Conservation (phyloP, 2,113 vertebrate genomes). For the Varanus komodoensis region DNA sequence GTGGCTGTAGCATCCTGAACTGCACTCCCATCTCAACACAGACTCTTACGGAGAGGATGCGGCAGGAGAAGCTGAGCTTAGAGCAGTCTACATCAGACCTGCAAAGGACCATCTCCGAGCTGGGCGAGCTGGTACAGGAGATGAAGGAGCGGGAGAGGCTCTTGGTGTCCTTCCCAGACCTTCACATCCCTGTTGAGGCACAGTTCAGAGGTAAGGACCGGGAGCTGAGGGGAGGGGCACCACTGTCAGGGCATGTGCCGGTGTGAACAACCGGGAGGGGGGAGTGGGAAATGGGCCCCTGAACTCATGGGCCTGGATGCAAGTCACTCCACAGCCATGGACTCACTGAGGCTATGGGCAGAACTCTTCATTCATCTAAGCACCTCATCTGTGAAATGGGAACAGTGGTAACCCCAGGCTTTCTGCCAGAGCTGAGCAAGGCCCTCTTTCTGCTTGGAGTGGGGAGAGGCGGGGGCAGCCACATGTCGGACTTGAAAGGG, state of each 20-base stretch:
- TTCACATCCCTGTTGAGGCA: conserved; percentile 69
- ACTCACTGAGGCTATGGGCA: neutral
- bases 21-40: conserved; percentile 26
- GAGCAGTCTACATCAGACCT: conserved; percentile 72
- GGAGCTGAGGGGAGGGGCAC: neutral
- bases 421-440: neutral
- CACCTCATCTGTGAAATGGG: neutral
- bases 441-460: neutral
- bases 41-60: conserved; percentile 76
- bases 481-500: neutral
- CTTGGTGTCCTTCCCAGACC: conserved; percentile 91
- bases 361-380: neutral
- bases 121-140: conserved; percentile 71
- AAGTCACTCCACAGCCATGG: neutral
- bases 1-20: neutral
- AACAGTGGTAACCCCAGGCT: neutral
- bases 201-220: conserved; percentile 83
- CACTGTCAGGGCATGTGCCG: neutral
- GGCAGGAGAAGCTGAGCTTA: conserved; percentile 80
- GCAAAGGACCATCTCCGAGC: conserved; percentile 58
- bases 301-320: neutral
- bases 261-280: neutral
- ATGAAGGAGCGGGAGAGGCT: conserved; percentile 83
- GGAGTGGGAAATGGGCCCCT: neutral
- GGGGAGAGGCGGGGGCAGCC: neutral